These are phyloP conservation scores for Trichosurus vulpecula DNA, from an alignment of 2,797 vertebrate genomes.

Conservation along the genomic window DNA sequence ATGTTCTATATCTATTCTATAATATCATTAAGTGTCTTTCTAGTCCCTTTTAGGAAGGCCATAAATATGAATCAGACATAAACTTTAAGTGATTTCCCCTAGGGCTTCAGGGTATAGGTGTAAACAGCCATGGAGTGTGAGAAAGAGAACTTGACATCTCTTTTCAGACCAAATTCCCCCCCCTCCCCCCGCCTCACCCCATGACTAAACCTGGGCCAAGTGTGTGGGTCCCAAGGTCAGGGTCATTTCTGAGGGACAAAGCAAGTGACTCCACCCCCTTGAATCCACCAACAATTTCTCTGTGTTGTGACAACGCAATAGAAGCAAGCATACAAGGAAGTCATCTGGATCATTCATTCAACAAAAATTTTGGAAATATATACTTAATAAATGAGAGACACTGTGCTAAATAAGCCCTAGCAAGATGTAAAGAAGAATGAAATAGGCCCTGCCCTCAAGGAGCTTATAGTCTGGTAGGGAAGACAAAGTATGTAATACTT, in stretches of 20 bases:
- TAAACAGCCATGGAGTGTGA: neutral
- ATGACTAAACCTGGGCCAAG: neutral
- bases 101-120: neutral
- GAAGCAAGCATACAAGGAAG: neutral
- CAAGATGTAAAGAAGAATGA: neutral
- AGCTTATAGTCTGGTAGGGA: neutral
- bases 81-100: neutral
- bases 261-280: neutral
- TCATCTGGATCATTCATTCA: neutral
- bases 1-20: no score
- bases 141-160: neutral
- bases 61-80: neutral
- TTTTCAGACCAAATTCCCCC: neutral
- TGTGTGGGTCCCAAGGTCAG: neutral
- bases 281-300: neutral
- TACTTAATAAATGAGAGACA: neutral
- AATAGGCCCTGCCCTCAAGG: neutral
- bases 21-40: neutral
- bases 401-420: neutral
- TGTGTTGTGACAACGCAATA: neutral
- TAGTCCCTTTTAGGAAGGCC: neutral
- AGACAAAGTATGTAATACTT: neutral
- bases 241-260: neutral
- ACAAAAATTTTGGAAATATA: neutral
- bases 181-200: no score